phyloP scores from a whole-genome alignment of 1,140 invertebrate species.

The Branchinecta lindahli region DNA sequence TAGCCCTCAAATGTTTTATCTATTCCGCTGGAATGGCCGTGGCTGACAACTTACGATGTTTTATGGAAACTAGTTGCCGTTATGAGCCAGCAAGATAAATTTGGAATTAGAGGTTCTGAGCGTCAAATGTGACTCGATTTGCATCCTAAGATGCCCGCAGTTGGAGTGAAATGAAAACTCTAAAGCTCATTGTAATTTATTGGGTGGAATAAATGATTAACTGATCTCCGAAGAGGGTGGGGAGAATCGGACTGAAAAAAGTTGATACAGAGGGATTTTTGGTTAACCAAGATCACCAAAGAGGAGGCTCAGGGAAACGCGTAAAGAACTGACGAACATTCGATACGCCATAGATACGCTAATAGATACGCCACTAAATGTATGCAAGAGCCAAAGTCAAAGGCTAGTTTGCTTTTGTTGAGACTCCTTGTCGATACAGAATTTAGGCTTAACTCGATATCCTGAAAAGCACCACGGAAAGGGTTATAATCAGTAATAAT shows the following conservation, averaged over 20 bases:
- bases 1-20: not conserved
- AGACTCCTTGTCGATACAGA: too few relatives aligned
- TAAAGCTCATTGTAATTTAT: slow-evolving; percentile 1
- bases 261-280: not conserved
- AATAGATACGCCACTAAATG: not conserved
- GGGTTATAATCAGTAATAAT: too few relatives aligned
- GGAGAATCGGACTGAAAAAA: not conserved
- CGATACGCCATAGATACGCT: not conserved
- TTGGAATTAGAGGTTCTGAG: not conserved
- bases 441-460: too few relatives aligned
- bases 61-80: not conserved
- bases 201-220: not conserved
- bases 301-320: not conserved
- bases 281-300: not conserved
- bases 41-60: not conserved
- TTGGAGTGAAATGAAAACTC: not conserved
- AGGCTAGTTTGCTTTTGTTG: too few relatives aligned
- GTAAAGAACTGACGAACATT: not conserved
- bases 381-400: too few relatives aligned
- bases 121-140: not conserved
- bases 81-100: not conserved
- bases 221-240: not conserved
- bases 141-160: not conserved
- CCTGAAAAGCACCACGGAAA: too few relatives aligned
- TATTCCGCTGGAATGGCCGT: not conserved